These are phyloP conservation scores for Calidris pygmaea DNA, from an alignment of 2,113 vertebrate species.

Conservation along the genomic window DNA sequence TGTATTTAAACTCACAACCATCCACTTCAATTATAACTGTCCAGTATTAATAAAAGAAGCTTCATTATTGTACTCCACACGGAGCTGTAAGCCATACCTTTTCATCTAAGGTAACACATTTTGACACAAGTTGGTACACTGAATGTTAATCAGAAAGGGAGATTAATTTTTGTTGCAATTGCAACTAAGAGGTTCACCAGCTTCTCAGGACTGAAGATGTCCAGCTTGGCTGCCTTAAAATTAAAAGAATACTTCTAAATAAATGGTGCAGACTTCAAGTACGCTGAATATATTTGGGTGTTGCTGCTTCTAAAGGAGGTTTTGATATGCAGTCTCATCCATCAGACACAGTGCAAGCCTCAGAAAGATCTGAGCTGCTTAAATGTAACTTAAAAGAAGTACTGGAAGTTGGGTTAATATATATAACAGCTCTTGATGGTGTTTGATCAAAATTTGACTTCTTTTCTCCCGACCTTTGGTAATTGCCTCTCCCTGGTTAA, in stretches of 20 bases:
- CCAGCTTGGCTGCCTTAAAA: not conserved
- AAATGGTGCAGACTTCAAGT: not conserved
- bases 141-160: not conserved
- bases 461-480: conserved; percentile 83
- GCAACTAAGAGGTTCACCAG: not conserved
- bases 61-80: not conserved
- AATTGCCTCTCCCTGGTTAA: conserved; percentile 93
- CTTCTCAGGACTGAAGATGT: not conserved
- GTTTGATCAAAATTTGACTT: not conserved
- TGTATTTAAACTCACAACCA: not conserved
- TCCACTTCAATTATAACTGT: not conserved
- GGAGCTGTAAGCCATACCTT: not conserved
- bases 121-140: not conserved
- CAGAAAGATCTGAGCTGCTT: not conserved
- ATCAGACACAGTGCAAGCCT: not conserved
- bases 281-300: not conserved
- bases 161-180: not conserved
- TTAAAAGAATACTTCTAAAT: not conserved
- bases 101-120: not conserved
- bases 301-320: not conserved
- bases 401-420: not conserved
- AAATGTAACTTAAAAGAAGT: not conserved
- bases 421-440: not conserved
- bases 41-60: not conserved
- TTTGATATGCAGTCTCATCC: not conserved